Percentiles rank a stretch among this genome's conserved stretches.
Evolutionary conservation across 2,888 invertebrate species (phyloP).

Genomic region (Agonopterix subpropinquella): DNA sequence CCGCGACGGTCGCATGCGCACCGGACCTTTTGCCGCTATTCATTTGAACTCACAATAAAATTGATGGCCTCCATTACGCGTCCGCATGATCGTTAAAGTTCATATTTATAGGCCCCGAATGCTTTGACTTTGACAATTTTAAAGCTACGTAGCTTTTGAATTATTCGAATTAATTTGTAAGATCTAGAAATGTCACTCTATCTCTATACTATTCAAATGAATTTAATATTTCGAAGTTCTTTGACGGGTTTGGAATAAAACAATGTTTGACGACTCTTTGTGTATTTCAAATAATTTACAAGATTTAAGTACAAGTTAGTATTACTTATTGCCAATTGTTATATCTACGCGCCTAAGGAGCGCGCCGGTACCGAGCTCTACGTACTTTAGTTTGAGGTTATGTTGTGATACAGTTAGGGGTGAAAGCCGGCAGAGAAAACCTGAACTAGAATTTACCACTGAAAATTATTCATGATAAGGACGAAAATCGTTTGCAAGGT

Average conservation of each 20-base stretch:
- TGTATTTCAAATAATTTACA: constrained; percentile 55
- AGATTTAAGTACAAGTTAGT: constrained; percentile 31
- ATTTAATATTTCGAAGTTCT: neutral
- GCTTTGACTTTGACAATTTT: constrained; percentile 1
- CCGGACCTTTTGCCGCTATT: constrained; percentile 54
- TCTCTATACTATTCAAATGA: neutral
- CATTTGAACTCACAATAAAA: constrained; percentile 36
- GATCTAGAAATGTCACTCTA: neutral
- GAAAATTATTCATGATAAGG: constrained; percentile 46
- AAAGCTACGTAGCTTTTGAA: neutral
- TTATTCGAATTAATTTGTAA: too few species aligned
- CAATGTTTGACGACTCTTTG: constrained; percentile 45
- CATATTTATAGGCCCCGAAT: constrained; percentile 1
- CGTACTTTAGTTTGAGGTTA: constrained; percentile 67
- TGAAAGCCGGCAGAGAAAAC: constrained; percentile 49
- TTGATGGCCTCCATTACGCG: constrained; percentile 33
- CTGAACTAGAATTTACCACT: constrained; percentile 38
- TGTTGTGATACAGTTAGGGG: constrained; percentile 68
- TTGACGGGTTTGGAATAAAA: constrained; percentile 55
- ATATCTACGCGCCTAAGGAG: constrained; percentile 33
- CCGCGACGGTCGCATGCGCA: constrained; percentile 47
- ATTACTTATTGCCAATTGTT: constrained; percentile 54
- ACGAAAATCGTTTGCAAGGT: constrained; percentile 46
- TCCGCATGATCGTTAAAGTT: constrained; percentile 19
- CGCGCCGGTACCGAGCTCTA: constrained; percentile 56